phyloP scores from a whole-genome alignment of 2,888 invertebrate genomes.

The Dioctria linearis region DNA sequence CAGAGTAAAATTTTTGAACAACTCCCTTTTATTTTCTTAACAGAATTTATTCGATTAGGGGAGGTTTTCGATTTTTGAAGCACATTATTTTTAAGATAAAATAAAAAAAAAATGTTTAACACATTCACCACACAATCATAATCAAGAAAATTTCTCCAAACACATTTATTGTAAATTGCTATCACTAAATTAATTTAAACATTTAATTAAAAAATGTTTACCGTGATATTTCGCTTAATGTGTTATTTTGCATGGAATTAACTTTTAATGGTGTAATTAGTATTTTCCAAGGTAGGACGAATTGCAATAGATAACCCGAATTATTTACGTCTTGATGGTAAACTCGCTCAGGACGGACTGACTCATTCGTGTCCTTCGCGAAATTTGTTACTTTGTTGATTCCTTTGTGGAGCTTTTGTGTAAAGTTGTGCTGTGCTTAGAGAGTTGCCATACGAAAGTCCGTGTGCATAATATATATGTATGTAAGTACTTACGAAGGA shows the following conservation, averaged over 20 bases:
- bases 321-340: slow-evolving; percentile 52
- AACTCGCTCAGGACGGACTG: slow-evolving; percentile 58
- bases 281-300: slow-evolving; percentile 28
- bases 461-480: too few species aligned
- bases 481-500: too few species aligned
- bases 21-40: slow-evolving; percentile 1
- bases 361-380: slow-evolving; percentile 30
- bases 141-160: too few species aligned
- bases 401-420: slow-evolving; percentile 26
- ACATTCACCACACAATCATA: too few species aligned
- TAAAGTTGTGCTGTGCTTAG: not conserved
- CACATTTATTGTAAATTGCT: not conserved
- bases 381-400: slow-evolving; percentile 40
- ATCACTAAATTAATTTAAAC: slow-evolving; percentile 26
- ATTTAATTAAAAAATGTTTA: slow-evolving; percentile 18
- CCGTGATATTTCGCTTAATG: slow-evolving; percentile 16
- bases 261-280: slow-evolving; percentile 1
- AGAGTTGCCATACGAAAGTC: slow-evolving; percentile 15
- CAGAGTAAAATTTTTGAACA: not conserved
- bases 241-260: slow-evolving; percentile 25
- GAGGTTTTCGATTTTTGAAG: too few species aligned
- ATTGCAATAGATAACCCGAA: slow-evolving; percentile 3
- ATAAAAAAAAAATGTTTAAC: not conserved
- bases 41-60: too few species aligned
- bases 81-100: not conserved